These are phyloP conservation scores for Drosophila insularis DNA, from an alignment of 1,140 invertebrate genomes.

Conservation along the genomic window DNA sequence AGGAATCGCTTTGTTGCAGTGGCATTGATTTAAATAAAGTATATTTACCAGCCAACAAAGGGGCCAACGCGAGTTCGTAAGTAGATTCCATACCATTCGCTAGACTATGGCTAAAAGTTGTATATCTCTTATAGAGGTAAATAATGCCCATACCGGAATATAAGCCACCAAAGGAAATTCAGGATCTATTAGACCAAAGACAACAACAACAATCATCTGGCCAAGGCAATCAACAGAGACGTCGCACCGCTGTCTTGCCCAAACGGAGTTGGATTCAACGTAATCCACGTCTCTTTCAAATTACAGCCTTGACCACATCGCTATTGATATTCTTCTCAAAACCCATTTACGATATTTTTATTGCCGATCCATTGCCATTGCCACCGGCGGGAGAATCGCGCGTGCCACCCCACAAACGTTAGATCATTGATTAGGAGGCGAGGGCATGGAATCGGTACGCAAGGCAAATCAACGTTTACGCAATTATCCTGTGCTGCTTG, in stretches of 20 bases:
- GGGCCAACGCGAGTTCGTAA: slow-evolving; percentile 37
- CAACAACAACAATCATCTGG: slow-evolving; percentile 67
- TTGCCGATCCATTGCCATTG: slow-evolving; percentile 68
- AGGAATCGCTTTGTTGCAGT: slow-evolving; percentile 85
- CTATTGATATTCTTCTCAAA: slow-evolving; percentile 86
- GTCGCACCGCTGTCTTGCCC: slow-evolving; percentile 65
- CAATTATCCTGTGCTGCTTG: slow-evolving; percentile 88
- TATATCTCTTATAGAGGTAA: slow-evolving; percentile 24
- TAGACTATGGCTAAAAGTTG: not conserved
- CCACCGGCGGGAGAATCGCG: slow-evolving; percentile 58
- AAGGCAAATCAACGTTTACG: slow-evolving; percentile 88
- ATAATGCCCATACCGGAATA: slow-evolving; percentile 76
- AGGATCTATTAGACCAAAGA: slow-evolving; percentile 57
- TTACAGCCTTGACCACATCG: slow-evolving; percentile 82
- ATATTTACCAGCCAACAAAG: slow-evolving; percentile 68
- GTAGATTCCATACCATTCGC: not conserved
- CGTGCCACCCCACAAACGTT: slow-evolving; percentile 80
- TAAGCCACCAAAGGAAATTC: slow-evolving; percentile 69
- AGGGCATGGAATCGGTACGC: slow-evolving; percentile 89
- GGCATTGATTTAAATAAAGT: slow-evolving; percentile 85
- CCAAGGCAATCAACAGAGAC: slow-evolving; percentile 59
- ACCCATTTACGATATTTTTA: slow-evolving; percentile 88
- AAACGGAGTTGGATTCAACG: slow-evolving; percentile 83
- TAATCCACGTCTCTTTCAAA: slow-evolving; percentile 84
- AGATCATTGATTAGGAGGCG: slow-evolving; percentile 12